Evolutionary conservation across 2,888 invertebrate genomes (phyloP), one percentile per base, ranked within the genome.

Genomic region (Cistogaster globosa): DNA sequence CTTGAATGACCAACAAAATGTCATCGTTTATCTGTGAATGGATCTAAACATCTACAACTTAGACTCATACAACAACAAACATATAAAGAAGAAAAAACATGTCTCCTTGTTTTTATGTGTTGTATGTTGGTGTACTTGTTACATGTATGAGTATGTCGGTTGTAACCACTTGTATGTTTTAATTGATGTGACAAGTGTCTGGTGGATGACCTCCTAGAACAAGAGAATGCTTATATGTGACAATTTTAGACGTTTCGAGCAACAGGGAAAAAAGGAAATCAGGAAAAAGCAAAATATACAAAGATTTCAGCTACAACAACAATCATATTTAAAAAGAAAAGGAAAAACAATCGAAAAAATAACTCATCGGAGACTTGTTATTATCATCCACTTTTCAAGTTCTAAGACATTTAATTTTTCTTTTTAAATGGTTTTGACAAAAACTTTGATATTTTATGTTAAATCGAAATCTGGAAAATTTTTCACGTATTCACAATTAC

Each of bases 161-260:
- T 67, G 71, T 42, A 84, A 74, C 77, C 81, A 84, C 72, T 84
- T 84, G 84, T 81, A 62, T 74, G 72, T 86, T 89, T 89, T 90
- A 90, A 90, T 90, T 90, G 91, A 90, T 90, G 91, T 90, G 90
- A 90, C 90, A 90, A 90, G 90, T 90, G 91, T 90, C 90, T 90
- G 90, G 88, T 88, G 89, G 89, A 90, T 90, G 90, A 90, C 88
- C 90, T 88, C 88, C 87, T 88, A 87, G 89, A 89, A 90, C 80
- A 80, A 84, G 76, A 80, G 76, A 84, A 77, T 67, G 42, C 76
- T 71, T 76, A 38, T 69, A 36, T 84, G 80, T 80, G 57, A 72
- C 84, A 80, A 60, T 68, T 62, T 72, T 68, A 63, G 51, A 81
- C 20, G 55, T 77, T 48, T 63, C 60, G 69, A 67, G 67, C 62